A percentile compares a stretch with the other conserved stretches of the same genome.
Conservation (phyloP, 1,140 invertebrate genomes). For the Ridgeia piscesae region DNA sequence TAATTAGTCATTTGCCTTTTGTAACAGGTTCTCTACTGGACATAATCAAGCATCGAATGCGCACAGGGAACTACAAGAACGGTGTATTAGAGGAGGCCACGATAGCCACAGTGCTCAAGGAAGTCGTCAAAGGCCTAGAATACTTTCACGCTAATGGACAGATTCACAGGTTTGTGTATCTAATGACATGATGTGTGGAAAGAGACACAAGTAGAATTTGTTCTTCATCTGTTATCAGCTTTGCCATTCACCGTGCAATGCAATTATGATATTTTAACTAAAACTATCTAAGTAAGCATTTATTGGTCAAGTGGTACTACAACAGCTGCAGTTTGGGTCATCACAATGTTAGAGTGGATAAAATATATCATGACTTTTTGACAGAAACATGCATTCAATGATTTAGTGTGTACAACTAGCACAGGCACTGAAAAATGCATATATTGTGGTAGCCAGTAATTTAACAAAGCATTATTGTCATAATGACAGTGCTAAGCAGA, state of each 20-base stretch:
- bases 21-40: conserved; percentile 86
- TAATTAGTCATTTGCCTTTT: background rate
- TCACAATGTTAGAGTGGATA: too few relatives aligned
- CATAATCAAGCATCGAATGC: conserved; percentile 96
- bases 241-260: too few relatives aligned
- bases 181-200: background rate
- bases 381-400: too few relatives aligned
- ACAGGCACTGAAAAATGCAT: too few relatives aligned
- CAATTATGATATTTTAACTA: too few relatives aligned
- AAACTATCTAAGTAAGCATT: too few relatives aligned
- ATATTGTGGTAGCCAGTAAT: background rate
- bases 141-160: conserved; percentile 99
- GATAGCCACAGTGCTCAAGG: conserved; percentile 98
- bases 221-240: too few relatives aligned
- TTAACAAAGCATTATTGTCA: background rate
- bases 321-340: too few relatives aligned
- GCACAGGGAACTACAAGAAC: conserved; percentile 79
- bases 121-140: conserved; percentile 96
- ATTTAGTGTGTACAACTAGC: too few relatives aligned
- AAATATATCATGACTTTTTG: too few relatives aligned
- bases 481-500: background rate
- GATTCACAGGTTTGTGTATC: conserved; percentile 77
- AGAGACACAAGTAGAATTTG: background rate
- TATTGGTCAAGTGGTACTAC: too few relatives aligned
- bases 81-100: conserved; percentile 97